Evolutionary conservation across 2,888 invertebrate genomes (phyloP), one percentile per base, ranked within the genome.

Genomic region (Falcaria lacertinaria): DNA sequence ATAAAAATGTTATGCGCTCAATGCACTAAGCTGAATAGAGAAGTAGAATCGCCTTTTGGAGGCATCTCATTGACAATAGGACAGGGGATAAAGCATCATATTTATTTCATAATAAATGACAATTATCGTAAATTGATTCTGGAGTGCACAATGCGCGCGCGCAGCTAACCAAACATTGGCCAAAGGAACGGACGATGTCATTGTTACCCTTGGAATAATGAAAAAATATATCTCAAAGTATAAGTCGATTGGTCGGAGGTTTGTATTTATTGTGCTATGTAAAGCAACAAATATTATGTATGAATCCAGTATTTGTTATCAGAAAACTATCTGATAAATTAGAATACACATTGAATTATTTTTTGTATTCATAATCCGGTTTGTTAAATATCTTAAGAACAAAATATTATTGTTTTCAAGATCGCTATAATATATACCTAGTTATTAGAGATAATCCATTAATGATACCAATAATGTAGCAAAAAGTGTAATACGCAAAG

Each of bases 141-240:
- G 54, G 60, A 65, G 67, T 68, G 64, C 69, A 89, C 87, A 89
- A 89, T 81, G 65, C 74, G 69, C 80, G 69, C 80, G 53, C 64
- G 90, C 92, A 92, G 90, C 91, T 91, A 92, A 91, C 91, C 91
- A 92, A 92, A 92, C 91, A 91, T 91, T 91, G 91, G 90, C 90
- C 91, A 89, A 90, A 84, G 87, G 84, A 80, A 80, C 86, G 76
- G 63, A 64, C 78, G 72, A 49, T 81, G 80, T 80, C 82, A 82
- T 86, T 86, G 85, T 87, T 68, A 57, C 62, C 67, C 65, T 62
- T 60, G 59, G 56, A 52, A 54, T 55, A 46, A 50, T 45, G 58
- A 75, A 76, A 73, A 64, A 64, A 69, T 66, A 58, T 68, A 66
- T 69, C 57, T 57, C 64, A 64, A 58, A 55, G 55, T 52, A 37